A percentile compares a stretch with the other conserved stretches of the same genome.
Evolutionary conservation across 2,888 invertebrate genomes (phyloP).

Genomic region (Cactoblastis cactorum): DNA sequence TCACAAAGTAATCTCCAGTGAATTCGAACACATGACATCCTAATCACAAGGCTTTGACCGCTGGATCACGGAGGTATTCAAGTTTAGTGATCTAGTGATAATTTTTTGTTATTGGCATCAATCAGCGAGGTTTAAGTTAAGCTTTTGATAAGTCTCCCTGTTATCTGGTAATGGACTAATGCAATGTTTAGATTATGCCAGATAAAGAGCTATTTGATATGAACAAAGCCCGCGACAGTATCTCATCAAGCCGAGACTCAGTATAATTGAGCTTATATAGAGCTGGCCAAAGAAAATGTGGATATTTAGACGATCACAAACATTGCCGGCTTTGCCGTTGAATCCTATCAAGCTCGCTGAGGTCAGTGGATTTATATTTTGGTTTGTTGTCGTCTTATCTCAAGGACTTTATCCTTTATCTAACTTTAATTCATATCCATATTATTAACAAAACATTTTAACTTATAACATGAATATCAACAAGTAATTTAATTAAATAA

Average conservation of each 20-base stretch:
- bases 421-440: no score
- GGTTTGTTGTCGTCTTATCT: not conserved
- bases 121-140: no score
- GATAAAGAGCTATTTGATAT: conserved; percentile 19
- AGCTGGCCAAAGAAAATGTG: conserved; percentile 38
- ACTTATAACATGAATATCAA: no score
- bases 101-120: no score
- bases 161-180: conserved; percentile 45
- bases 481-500: no score
- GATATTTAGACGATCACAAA: conserved; percentile 52
- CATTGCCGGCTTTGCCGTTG: conserved; percentile 43
- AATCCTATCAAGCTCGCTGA: conserved; percentile 32
- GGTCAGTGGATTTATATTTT: conserved; percentile 32
- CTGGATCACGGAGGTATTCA: no score
- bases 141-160: conserved; percentile 30
- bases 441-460: no score
- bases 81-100: no score
- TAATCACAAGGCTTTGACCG: no score
- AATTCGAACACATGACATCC: no score
- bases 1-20: no score
- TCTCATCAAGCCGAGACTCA: conserved; percentile 1
- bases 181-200: conserved; percentile 41
- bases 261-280: conserved; percentile 8
- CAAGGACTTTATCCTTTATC: not conserved
- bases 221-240: conserved; percentile 13